Evolutionary conservation across 2,113 vertebrate genomes (phyloP).

Genomic region (Aphelocoma coerulescens): DNA sequence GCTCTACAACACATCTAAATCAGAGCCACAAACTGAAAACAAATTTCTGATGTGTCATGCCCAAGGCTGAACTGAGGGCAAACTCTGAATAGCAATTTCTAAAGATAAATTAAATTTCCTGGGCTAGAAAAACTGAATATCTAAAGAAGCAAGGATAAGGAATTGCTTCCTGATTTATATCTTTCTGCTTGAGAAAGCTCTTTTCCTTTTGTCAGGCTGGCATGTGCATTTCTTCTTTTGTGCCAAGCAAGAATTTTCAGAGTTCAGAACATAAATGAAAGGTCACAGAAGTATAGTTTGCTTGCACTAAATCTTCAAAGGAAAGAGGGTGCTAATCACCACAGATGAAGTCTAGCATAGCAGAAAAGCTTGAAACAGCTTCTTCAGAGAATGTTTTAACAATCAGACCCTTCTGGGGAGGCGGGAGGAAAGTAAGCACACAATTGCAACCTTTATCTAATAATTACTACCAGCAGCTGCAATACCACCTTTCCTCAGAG

Average conservation of each 20-base stretch:
- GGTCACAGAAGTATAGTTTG: constrained; percentile 59
- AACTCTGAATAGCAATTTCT: not conserved
- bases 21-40: not conserved
- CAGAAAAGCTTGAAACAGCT: constrained; percentile 41
- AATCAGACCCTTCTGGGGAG: constrained; percentile 39
- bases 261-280: constrained; percentile 60
- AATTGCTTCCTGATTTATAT: not conserved
- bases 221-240: constrained; percentile 22
- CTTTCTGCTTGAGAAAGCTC: not conserved
- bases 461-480: not conserved
- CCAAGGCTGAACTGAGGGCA: not conserved
- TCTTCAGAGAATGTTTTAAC: constrained; percentile 64
- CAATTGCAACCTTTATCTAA: constrained; percentile 42
- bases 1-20: not conserved
- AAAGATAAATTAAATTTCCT: not conserved
- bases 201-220: constrained; percentile 18
- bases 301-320: constrained; percentile 59
- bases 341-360: constrained; percentile 35
- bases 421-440: constrained; percentile 32
- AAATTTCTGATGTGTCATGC: not conserved
- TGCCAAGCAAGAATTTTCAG: constrained; percentile 49
- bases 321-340: constrained; percentile 52
- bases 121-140: not conserved
- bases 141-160: not conserved
- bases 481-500: not conserved